Percentiles rank a stretch among this genome's conserved stretches.
phyloP scores from a whole-genome alignment of 2,888 invertebrate species.

The Leptopilina syphax region DNA sequence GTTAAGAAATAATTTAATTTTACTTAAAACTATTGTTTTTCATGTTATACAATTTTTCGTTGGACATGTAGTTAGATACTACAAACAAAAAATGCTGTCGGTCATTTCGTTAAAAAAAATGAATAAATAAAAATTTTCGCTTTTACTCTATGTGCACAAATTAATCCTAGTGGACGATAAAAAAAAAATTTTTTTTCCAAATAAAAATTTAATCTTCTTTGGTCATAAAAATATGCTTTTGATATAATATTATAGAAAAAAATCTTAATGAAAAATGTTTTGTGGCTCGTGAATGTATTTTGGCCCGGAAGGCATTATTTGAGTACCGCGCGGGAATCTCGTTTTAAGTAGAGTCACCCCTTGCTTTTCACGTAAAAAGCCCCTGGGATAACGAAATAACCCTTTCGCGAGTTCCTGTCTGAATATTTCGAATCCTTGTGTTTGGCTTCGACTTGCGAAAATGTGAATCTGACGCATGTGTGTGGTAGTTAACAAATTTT shows the following conservation, averaged over 20 bases:
- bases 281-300: slow-evolving; percentile 1
- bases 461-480: neutral
- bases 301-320: slow-evolving; percentile 11
- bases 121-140: too few relatives aligned
- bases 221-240: slow-evolving; percentile 4
- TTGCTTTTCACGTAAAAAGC: slow-evolving; percentile 20
- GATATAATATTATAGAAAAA: neutral
- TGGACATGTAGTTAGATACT: too few relatives aligned
- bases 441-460: neutral
- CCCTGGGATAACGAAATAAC: slow-evolving; percentile 26
- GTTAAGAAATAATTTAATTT: too few relatives aligned
- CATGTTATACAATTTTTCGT: too few relatives aligned
- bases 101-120: too few relatives aligned
- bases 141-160: too few relatives aligned
- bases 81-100: too few relatives aligned
- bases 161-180: too few relatives aligned
- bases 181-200: too few relatives aligned
- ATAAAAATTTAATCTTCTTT: too few relatives aligned
- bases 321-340: neutral
- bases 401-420: neutral
- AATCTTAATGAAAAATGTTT: neutral
- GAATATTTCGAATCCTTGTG: slow-evolving; percentile 28
- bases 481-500: neutral
- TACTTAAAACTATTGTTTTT: too few relatives aligned
- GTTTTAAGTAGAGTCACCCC: slow-evolving; percentile 6